Conservation (phyloP, 1,140 invertebrate species). For the Lepeophtheirus salmonis region DNA sequence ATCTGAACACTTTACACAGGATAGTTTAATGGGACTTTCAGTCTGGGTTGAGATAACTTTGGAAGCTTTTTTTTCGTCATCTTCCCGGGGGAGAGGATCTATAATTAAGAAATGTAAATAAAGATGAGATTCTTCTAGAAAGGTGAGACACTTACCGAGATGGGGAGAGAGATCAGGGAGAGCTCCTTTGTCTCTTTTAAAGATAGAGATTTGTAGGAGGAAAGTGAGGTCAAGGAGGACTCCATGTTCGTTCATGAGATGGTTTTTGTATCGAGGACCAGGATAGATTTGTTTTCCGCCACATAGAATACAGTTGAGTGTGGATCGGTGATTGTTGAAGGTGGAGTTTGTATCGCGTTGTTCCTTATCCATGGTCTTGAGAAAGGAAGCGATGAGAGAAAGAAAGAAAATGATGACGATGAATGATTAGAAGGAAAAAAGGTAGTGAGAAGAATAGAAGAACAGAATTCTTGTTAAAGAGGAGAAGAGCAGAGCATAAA, state of each 20-base stretch:
- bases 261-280: slow-evolving; percentile 10
- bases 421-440: background rate
- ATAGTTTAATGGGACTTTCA: background rate
- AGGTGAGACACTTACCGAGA: background rate
- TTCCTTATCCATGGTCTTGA: too few relatives aligned
- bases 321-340: background rate
- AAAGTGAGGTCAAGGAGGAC: slow-evolving; percentile 12
- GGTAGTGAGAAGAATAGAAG: background rate
- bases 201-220: slow-evolving; percentile 4
- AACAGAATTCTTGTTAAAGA: too few relatives aligned
- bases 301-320: slow-evolving; percentile 14
- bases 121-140: background rate
- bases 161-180: background rate
- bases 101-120: too few relatives aligned
- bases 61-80: background rate
- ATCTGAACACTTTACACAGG: background rate
- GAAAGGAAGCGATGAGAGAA: background rate
- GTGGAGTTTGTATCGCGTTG: too few relatives aligned
- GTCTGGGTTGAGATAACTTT: background rate
- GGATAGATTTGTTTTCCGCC: slow-evolving; percentile 13
- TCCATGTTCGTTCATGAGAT: slow-evolving; percentile 17
- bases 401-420: background rate
- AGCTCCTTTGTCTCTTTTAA: background rate
- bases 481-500: too few relatives aligned
- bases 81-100: too few relatives aligned